phyloP scores from a whole-genome alignment of 2,113 vertebrate species.

The Tretioscincus oriximinensis region DNA sequence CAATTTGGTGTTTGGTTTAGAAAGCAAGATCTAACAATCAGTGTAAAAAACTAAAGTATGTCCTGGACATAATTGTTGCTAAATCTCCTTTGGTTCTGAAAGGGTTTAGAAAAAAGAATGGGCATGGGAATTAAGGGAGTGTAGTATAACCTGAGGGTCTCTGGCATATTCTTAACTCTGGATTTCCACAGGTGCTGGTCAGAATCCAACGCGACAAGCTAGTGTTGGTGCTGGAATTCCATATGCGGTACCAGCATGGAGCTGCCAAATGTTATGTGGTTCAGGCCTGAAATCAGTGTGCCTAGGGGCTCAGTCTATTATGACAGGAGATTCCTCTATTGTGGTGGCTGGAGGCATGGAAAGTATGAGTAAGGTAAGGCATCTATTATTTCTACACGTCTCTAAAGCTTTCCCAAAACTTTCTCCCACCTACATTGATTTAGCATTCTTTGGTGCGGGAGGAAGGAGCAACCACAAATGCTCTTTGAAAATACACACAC shows the following conservation, averaged over 20 bases:
- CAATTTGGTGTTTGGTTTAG: not conserved
- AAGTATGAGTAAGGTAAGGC: constrained; percentile 92
- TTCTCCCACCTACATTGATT: not conserved
- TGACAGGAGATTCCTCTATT: constrained; percentile 79
- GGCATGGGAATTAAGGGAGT: not conserved
- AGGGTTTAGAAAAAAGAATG: too few species aligned
- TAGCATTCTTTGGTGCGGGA: not conserved
- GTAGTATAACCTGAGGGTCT: fast-evolving
- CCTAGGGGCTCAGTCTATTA: constrained; percentile 88
- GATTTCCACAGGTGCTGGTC: constrained; percentile 82
- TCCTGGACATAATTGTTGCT: not conserved
- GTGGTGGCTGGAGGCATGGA: constrained; percentile 98
- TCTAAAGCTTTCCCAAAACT: not conserved
- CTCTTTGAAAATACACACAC: too few species aligned
- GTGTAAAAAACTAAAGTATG: not conserved
- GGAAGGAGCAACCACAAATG: not conserved
- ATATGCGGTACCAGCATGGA: constrained; percentile 87
- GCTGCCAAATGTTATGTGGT: constrained; percentile 97
- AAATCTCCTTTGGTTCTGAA: not conserved
- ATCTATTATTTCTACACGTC: not conserved
- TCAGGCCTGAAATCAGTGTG: constrained; percentile 93
- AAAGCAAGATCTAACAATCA: not conserved
- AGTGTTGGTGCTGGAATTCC: constrained; percentile 88
- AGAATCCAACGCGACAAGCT: constrained; percentile 90
- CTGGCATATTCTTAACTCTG: not conserved